Percentiles rank a stretch among this genome's conserved stretches.
These are phyloP conservation scores for Drosophila gunungcola DNA, from an alignment of 1,140 invertebrate genomes.

Conservation along the genomic window DNA sequence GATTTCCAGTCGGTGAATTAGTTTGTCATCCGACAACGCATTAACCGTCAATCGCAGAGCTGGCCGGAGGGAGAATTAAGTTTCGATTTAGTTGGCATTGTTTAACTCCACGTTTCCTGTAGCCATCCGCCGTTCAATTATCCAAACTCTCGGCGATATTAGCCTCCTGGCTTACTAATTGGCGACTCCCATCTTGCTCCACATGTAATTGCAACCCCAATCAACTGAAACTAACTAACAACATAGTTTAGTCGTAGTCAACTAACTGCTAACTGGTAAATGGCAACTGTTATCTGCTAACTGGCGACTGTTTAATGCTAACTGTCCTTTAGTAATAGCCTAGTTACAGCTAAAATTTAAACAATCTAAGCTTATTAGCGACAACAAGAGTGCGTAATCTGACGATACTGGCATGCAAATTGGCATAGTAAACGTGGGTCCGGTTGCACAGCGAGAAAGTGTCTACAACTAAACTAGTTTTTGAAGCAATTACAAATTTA, in stretches of 20 bases:
- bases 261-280: conserved; percentile 32
- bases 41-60: conserved; percentile 14
- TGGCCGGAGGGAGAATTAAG: conserved; percentile 25
- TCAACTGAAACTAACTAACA: conserved; percentile 58
- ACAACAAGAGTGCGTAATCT: conserved; percentile 16
- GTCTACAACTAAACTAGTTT: neutral
- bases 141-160: conserved; percentile 42
- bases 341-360: conserved; percentile 39
- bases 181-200: conserved; percentile 32
- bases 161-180: conserved; percentile 53
- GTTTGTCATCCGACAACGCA: conserved; percentile 29
- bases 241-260: conserved; percentile 50
- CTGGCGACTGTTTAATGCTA: conserved; percentile 24
- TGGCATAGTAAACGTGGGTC: conserved; percentile 50
- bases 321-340: conserved; percentile 32
- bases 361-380: conserved; percentile 42
- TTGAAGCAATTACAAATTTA: too few relatives aligned
- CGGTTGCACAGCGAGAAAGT: conserved; percentile 11
- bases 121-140: conserved; percentile 11
- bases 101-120: conserved; percentile 5
- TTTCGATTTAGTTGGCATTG: conserved; percentile 38
- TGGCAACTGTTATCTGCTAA: conserved; percentile 21
- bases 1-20: conserved; percentile 15
- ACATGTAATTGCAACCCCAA: conserved; percentile 69
- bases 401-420: conserved; percentile 63